These are phyloP conservation scores for Cetonia aurata DNA, from an alignment of 2,888 invertebrate genomes.

Conservation along the genomic window DNA sequence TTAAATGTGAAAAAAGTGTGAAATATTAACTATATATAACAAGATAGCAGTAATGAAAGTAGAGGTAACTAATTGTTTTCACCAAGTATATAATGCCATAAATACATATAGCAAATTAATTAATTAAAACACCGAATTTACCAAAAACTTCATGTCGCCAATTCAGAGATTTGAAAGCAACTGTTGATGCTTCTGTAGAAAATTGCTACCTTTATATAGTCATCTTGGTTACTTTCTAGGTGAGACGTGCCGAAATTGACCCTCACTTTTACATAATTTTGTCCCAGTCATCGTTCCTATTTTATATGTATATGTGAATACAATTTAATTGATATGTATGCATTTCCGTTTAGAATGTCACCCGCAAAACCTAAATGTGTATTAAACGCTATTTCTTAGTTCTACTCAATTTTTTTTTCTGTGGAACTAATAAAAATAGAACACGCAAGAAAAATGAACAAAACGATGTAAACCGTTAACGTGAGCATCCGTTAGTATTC, in stretches of 20 bases:
- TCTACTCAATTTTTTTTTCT: no score
- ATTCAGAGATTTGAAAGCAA: constrained; percentile 14
- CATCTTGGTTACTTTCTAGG: constrained; percentile 15
- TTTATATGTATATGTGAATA: constrained; percentile 5
- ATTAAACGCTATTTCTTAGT: no score
- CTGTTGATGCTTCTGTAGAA: constrained; percentile 13
- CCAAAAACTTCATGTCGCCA: constrained; percentile 37
- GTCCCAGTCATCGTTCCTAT: constrained; percentile 3
- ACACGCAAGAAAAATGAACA: no score
- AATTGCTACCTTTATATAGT: constrained; percentile 33
- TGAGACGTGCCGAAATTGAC: constrained; percentile 16
- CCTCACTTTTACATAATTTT: constrained; percentile 14
- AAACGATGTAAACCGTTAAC: no score
- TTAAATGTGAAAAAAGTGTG: not conserved
- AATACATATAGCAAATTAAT: no score
- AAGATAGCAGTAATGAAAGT: not conserved
- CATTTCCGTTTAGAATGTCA: no score
- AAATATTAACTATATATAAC: not conserved
- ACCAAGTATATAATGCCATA: no score
- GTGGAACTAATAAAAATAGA: no score
- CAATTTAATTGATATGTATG: no score
- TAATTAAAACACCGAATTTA: constrained; percentile 12
- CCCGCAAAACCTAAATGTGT: no score
- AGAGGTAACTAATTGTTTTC: no score
- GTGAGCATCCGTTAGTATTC: no score